Evolutionary conservation across 2,888 invertebrate genomes (phyloP).

Genomic region (Ectropis crepuscularia): DNA sequence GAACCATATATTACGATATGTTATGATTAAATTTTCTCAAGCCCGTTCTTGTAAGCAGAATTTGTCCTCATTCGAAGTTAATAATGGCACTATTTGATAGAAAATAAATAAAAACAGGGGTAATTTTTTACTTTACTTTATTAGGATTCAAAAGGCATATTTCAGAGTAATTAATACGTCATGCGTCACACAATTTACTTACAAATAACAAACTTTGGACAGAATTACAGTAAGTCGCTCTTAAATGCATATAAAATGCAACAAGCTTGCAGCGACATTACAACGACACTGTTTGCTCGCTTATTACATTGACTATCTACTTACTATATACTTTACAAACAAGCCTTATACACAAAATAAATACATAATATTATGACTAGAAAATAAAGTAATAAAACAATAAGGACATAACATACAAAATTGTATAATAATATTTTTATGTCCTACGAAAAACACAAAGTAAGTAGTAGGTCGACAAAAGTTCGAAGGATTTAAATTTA

Average conservation of each 20-base stretch:
- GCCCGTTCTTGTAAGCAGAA: conserved; percentile 9
- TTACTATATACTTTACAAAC: conserved; percentile 53
- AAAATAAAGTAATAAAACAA: conserved; percentile 26
- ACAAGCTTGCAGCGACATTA: conserved; percentile 45
- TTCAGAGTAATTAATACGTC: conserved; percentile 36
- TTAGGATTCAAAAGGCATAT: conserved; percentile 35
- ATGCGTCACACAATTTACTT: conserved; percentile 50
- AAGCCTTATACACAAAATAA: conserved; percentile 40
- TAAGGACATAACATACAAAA: conserved; percentile 12
- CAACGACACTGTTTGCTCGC: conserved; percentile 35
- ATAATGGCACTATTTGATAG: background rate
- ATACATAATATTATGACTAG: conserved; percentile 14
- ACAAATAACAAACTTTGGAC: conserved; percentile 39
- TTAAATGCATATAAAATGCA: conserved; percentile 65
- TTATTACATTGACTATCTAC: conserved; percentile 34
- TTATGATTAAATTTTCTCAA: conserved; percentile 38
- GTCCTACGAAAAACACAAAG: background rate
- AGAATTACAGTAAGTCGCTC: conserved; percentile 48
- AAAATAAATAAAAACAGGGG: conserved; percentile 20
- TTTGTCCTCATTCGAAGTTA: conserved; percentile 17
- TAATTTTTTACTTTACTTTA: conserved; percentile 29
- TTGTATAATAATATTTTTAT: background rate
- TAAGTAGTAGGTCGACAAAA: background rate
- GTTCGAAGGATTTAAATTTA: background rate
- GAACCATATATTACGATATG: conserved; percentile 40